Conservation (phyloP, 2,113 vertebrate genomes). For the Chloebia gouldiae region DNA sequence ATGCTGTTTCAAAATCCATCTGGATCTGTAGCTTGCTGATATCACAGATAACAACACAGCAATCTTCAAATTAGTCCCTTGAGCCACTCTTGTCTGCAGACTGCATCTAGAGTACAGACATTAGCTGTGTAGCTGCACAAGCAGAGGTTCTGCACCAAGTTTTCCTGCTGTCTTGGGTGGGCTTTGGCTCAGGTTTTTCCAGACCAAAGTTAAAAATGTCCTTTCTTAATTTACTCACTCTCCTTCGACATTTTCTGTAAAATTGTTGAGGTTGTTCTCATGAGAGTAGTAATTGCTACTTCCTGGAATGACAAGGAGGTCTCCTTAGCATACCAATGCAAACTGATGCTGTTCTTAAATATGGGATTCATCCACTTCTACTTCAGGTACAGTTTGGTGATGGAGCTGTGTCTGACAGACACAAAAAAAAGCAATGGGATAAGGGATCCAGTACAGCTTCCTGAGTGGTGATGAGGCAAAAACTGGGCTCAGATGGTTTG, state of each 20-base stretch:
- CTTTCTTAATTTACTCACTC: background rate
- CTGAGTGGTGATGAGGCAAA: background rate
- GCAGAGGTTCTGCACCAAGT: background rate
- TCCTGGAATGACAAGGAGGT: constrained; percentile 49
- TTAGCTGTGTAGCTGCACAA: background rate
- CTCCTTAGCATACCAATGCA: background rate
- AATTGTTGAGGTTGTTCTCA: constrained; percentile 81
- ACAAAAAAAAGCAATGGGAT: background rate
- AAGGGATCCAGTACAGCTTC: background rate
- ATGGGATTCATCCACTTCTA: background rate
- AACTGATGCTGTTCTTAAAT: background rate
- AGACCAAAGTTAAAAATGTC: background rate
- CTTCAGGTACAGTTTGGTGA: background rate
- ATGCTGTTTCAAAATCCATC: background rate
- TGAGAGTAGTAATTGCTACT: constrained; percentile 79
- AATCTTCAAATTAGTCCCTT: background rate
- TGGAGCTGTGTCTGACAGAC: background rate
- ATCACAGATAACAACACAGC: background rate
- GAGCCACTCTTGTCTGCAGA: background rate
- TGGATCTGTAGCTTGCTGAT: background rate
- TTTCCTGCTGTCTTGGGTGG: background rate
- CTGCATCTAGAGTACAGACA: background rate
- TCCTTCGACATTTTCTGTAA: constrained; percentile 32
- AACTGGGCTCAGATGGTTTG: background rate
- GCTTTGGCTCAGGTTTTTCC: background rate